These are phyloP conservation scores for Brachypodius melanocephalos DNA, from an alignment of 2,113 vertebrate species.

Conservation along the genomic window DNA sequence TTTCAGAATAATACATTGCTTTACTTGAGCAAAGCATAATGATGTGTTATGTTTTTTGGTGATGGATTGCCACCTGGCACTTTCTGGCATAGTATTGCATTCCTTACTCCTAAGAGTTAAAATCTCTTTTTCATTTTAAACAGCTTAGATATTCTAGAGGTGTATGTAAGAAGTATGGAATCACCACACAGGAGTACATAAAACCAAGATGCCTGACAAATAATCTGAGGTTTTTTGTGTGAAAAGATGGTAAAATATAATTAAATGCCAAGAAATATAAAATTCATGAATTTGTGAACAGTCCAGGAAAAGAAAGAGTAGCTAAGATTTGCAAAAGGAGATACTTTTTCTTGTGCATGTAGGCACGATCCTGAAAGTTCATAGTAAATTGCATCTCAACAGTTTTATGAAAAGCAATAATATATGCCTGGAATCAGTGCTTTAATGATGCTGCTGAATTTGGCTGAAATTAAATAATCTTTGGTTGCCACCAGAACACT, in stretches of 20 bases:
- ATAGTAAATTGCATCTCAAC: neutral
- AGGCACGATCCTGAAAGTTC: neutral
- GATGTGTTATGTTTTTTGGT: neutral
- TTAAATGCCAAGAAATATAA: neutral
- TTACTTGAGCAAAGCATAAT: neutral
- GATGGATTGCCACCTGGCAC: neutral
- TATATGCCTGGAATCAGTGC: neutral
- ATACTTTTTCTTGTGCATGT: neutral
- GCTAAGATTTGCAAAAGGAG: neutral
- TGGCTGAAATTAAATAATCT: neutral
- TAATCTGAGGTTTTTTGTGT: neutral
- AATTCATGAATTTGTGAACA: neutral
- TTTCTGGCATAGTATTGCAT: neutral
- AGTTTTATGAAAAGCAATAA: neutral
- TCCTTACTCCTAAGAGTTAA: neutral
- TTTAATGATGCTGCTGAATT: neutral
- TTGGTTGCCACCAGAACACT: neutral
- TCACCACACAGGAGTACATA: accelerated
- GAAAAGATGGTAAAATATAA: neutral
- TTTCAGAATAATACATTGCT: neutral
- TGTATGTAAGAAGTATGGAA: neutral
- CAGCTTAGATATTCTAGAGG: neutral
- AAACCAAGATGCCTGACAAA: neutral
- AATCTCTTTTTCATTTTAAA: neutral
- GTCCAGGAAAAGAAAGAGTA: neutral